A percentile compares a stretch with the other conserved stretches of the same genome.
Conservation (phyloP, 2,888 invertebrate species). For the Strigamia crassipes region DNA sequence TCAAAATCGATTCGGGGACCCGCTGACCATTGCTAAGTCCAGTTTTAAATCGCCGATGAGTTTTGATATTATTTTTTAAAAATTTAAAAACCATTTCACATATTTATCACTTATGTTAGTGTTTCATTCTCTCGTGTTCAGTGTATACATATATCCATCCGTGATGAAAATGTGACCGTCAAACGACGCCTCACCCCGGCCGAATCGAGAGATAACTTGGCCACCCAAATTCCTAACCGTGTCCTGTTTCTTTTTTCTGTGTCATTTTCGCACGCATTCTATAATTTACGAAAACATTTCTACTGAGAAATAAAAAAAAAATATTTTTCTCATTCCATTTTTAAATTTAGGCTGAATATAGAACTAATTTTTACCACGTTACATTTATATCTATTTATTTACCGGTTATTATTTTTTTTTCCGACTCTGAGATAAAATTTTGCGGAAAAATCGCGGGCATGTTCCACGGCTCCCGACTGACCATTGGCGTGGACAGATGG, state of each 20-base stretch:
- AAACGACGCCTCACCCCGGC: slow-evolving; percentile 28
- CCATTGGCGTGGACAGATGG: slow-evolving; percentile 32
- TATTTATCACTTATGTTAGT: background rate
- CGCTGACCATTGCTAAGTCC: background rate
- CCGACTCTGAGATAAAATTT: background rate
- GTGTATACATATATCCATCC: background rate
- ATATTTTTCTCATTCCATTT: background rate
- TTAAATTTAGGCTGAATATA: background rate
- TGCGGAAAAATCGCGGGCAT: background rate
- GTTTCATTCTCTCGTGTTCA: background rate
- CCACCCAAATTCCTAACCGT: slow-evolving; percentile 10
- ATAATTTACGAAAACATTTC: background rate
- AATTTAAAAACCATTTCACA: background rate
- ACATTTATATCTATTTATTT: too few relatives aligned
- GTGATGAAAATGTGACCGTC: slow-evolving; percentile 7
- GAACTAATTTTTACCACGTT: too few relatives aligned
- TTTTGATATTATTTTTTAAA: background rate
- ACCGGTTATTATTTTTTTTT: background rate
- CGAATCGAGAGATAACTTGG: slow-evolving; percentile 10
- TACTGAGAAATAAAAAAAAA: background rate
- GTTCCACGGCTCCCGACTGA: background rate
- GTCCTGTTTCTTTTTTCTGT: background rate
- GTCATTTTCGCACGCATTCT: background rate
- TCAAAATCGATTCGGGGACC: background rate
- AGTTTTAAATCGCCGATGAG: background rate